Evolutionary conservation across 2,113 vertebrate species (phyloP).

Genomic region (Hyperopisus bebe): DNA sequence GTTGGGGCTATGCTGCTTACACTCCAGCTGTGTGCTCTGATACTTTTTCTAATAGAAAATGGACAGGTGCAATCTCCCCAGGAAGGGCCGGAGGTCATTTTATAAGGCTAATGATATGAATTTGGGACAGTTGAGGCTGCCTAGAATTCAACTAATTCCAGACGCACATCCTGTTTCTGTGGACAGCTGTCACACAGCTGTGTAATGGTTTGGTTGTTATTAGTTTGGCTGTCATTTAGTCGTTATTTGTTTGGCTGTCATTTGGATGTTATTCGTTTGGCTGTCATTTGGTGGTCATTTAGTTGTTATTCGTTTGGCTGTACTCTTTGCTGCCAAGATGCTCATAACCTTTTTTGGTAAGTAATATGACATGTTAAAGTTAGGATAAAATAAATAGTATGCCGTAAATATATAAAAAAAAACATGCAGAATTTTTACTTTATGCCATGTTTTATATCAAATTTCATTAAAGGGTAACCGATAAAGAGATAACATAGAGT

Average conservation of each 20-base stretch:
- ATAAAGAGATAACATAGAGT: background rate
- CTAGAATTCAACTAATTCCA: background rate
- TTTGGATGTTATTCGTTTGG: background rate
- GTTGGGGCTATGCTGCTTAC: slow-evolving; percentile 74
- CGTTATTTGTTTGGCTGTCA: background rate
- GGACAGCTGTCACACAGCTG: background rate
- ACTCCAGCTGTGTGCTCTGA: slow-evolving; percentile 69
- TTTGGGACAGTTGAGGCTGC: background rate
- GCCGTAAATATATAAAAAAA: background rate
- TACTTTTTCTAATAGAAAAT: slow-evolving; percentile 65
- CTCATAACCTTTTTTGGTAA: background rate
- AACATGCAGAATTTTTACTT: background rate
- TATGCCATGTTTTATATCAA: background rate
- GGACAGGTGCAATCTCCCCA: slow-evolving; percentile 27
- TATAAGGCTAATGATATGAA: slow-evolving; percentile 32
- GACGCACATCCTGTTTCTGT: background rate
- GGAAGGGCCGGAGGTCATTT: slow-evolving; percentile 28
- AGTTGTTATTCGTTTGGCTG: background rate
- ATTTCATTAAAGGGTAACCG: background rate
- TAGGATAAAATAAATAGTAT: background rate
- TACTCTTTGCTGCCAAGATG: background rate
- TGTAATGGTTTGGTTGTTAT: background rate
- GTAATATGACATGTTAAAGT: background rate
- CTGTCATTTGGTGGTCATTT: background rate
- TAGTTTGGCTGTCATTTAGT: background rate